phyloP scores from a whole-genome alignment of 2,888 invertebrate genomes.

The Pseudococcus longispinus region DNA sequence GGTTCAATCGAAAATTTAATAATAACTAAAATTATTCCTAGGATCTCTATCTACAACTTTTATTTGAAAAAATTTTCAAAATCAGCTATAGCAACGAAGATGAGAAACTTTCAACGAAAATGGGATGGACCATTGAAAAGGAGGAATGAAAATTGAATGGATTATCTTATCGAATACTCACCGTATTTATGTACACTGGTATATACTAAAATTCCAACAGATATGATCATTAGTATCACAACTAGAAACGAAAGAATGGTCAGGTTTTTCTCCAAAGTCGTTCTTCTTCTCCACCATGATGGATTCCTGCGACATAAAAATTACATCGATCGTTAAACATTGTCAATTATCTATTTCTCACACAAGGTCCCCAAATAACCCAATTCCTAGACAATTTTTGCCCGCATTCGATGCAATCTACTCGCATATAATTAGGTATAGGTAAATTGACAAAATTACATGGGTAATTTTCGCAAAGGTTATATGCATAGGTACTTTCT shows the following conservation, averaged over 20 bases:
- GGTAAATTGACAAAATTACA: background rate
- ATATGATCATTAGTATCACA: constrained; percentile 70
- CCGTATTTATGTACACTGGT: constrained; percentile 59
- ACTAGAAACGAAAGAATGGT: constrained; percentile 64
- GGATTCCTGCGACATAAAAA: constrained; percentile 70
- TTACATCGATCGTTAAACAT: too few species aligned
- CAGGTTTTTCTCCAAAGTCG: constrained; percentile 74
- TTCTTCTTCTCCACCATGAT: constrained; percentile 82
- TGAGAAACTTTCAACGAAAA: too few species aligned
- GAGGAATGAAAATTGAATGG: too few species aligned
- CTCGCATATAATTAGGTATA: background rate
- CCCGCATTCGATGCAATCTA: background rate
- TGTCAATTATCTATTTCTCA: background rate
- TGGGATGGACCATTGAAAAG: too few species aligned
- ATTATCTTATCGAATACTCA: too few species aligned
- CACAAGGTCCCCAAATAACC: constrained; percentile 12
- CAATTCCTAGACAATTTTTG: background rate
- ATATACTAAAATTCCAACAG: constrained; percentile 62
- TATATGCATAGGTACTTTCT: background rate
- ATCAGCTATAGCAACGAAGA: too few species aligned
- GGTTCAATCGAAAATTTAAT: too few species aligned
- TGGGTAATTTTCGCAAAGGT: background rate
- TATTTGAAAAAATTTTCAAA: too few species aligned
- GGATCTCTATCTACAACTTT: too few species aligned
- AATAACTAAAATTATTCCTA: too few species aligned